Conservation (phyloP, 2,888 invertebrate genomes). For the Andrena praecox region DNA sequence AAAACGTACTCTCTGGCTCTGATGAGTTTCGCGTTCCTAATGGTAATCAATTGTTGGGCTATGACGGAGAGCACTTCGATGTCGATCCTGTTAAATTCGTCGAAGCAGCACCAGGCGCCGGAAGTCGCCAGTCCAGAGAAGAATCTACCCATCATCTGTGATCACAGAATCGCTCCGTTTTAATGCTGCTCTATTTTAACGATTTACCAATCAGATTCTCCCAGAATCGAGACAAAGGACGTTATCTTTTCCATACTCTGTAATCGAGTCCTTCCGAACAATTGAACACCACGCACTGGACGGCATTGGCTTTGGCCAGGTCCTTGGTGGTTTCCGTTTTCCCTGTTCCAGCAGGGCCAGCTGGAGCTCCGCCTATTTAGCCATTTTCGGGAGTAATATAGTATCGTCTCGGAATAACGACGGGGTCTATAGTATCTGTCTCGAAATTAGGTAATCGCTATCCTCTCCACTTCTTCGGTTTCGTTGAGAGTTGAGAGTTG, state of each 20-base stretch:
- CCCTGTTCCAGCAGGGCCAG: constrained; percentile 95
- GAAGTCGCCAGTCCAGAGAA: constrained; percentile 96
- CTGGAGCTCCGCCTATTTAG: constrained; percentile 91
- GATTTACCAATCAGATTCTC: background rate
- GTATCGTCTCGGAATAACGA: too few species aligned
- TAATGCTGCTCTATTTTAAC: background rate
- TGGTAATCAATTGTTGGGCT: constrained; percentile 95
- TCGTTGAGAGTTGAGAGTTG: too few species aligned
- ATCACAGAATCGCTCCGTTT: background rate
- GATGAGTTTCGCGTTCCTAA: constrained; percentile 93
- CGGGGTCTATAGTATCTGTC: too few species aligned
- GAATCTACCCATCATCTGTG: constrained; percentile 95
- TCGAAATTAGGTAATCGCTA: too few species aligned
- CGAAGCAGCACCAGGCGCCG: constrained; percentile 97
- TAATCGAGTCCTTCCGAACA: constrained; percentile 92
- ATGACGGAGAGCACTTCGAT: constrained; percentile 96
- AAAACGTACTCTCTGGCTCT: constrained; percentile 86
- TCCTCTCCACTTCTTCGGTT: too few species aligned
- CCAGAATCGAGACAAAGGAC: background rate
- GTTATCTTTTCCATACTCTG: constrained; percentile 80
- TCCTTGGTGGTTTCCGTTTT: constrained; percentile 97
- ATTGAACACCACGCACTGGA: constrained; percentile 96
- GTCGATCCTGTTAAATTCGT: constrained; percentile 96
- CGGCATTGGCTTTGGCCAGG: constrained; percentile 94
- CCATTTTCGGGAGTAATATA: background rate